These are phyloP conservation scores for Ichneumoninae sp. DNA, from an alignment of 2,888 invertebrate species.

Conservation along the genomic window DNA sequence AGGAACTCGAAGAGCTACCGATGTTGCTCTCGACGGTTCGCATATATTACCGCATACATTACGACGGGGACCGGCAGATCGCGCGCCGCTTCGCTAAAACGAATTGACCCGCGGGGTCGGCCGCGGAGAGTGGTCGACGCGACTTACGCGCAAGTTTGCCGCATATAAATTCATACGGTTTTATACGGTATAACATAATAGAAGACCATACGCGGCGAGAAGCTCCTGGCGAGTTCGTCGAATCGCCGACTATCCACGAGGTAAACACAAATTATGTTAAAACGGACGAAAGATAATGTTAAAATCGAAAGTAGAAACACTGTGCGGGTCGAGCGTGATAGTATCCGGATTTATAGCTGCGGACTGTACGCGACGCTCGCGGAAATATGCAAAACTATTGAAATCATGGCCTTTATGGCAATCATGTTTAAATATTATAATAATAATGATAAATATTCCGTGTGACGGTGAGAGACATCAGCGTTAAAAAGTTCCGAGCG, in stretches of 20 bases:
- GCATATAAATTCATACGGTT: constrained; percentile 54
- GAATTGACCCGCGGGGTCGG: constrained; percentile 63
- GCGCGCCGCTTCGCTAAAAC: constrained; percentile 63
- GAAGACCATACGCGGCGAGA: not conserved
- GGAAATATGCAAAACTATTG: constrained; percentile 22
- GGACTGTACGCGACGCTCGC: not conserved
- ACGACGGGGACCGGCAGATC: constrained; percentile 51
- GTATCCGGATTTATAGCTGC: constrained; percentile 7
- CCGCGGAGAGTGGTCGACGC: constrained; percentile 46
- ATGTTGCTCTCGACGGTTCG: constrained; percentile 45
- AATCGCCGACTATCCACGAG: constrained; percentile 10
- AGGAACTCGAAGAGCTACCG: constrained; percentile 33
- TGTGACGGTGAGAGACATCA: not conserved
- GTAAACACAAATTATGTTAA: constrained; percentile 51
- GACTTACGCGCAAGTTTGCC: constrained; percentile 35
- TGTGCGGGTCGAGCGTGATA: constrained; percentile 38
- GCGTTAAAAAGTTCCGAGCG: constrained; percentile 5
- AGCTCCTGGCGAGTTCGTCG: constrained; percentile 32
- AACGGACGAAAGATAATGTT: constrained; percentile 37
- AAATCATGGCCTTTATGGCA: constrained; percentile 11
- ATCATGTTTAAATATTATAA: not conserved
- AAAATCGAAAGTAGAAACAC: constrained; percentile 61
- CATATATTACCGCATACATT: constrained; percentile 45
- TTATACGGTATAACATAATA: constrained; percentile 21
- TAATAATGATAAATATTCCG: not conserved